Base-by-base conservation (phyloP, 2,888 invertebrate genomes). In the Erebia aethiops region DNA sequence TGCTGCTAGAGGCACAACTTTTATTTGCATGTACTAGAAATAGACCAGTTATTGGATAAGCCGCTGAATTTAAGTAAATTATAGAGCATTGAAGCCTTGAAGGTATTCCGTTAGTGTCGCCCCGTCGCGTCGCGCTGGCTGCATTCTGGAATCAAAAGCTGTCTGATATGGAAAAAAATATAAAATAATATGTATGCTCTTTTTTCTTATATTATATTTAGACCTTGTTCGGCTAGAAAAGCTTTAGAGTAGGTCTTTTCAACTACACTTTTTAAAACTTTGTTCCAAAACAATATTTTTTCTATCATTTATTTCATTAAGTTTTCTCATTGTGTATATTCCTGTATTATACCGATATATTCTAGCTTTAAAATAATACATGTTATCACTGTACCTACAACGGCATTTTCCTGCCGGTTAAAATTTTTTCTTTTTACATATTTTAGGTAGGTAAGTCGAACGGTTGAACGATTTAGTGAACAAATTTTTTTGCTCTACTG, bases 41-140 rank as follows among this genome's bases (percentile, higher is more conserved):
- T 26, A 57, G 57, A 35, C 1, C n/a, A n/a, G n/a, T 35, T 35
- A 14, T 58, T 35, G 26, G 26, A n/a, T 58, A 10, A 43, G 11
- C 46, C 43, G 16, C 16, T 43, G 61, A 61, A 46, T 43, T 18
- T 43, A 43, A 46, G 61, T 61, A 61, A 61, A 61, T 61, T 61
- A 46, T 43, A 61, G 61, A 18, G 43, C 61, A 43, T 43, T 43
- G 43, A 46, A 43, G 43, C 54, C 54, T 54, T 54, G 18, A 54
- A 54, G 4, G 16, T 61, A 18, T 61, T 61, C 61, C 18, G 16
- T 16, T 43, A 13, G 43, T 46, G 61, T 11, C 43, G 61, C 41
- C 5, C 61, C 61, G 61, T 46, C 61, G 61, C 43, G 9, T 4
- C 0, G n/a, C 57, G 14, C n/a, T 58, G 14, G 14, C 26, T 58